These are phyloP conservation scores for Bovichtus variegatus DNA, from an alignment of 2,797 vertebrate genomes.

Conservation along the genomic window DNA sequence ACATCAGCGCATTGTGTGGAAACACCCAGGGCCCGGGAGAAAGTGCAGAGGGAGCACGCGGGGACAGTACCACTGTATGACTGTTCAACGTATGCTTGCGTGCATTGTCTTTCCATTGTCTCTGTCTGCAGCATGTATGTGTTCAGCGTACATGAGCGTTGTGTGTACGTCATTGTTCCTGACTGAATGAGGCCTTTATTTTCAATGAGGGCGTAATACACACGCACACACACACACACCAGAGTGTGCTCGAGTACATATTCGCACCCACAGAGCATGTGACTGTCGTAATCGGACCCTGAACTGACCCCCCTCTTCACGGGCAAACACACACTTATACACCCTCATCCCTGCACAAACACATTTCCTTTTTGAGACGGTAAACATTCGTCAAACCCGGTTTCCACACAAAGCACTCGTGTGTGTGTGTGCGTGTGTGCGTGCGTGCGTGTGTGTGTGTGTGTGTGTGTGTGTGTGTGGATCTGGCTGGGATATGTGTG, in stretches of 20 bases:
- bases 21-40: constrained; percentile 59
- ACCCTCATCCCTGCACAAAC: constrained; percentile 39
- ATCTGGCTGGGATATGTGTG: constrained; percentile 62
- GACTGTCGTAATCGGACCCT: constrained; percentile 60
- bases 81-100: constrained; percentile 44
- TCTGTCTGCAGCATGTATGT: constrained; percentile 62
- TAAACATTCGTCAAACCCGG: constrained; percentile 58
- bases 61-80: constrained; percentile 59
- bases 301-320: constrained; percentile 51
- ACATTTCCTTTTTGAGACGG: constrained; percentile 59
- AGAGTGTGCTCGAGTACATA: constrained; percentile 62
- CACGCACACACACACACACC: constrained; percentile 30
- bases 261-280: constrained; percentile 65
- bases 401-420: constrained; percentile 49
- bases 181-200: constrained; percentile 80
- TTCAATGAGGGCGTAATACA: constrained; percentile 51
- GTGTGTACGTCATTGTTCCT: constrained; percentile 74
- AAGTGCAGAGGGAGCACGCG: constrained; percentile 59
- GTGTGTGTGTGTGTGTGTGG: constrained; percentile 61
- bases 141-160: constrained; percentile 56
- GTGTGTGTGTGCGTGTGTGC: too few relatives aligned
- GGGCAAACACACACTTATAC: constrained; percentile 29
- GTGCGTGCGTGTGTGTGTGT: too few relatives aligned
- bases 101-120: constrained; percentile 70
- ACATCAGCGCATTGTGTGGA: constrained; percentile 60